Evolutionary conservation across 2,888 invertebrate genomes (phyloP).

Genomic region (Philhelius pedissequus): DNA sequence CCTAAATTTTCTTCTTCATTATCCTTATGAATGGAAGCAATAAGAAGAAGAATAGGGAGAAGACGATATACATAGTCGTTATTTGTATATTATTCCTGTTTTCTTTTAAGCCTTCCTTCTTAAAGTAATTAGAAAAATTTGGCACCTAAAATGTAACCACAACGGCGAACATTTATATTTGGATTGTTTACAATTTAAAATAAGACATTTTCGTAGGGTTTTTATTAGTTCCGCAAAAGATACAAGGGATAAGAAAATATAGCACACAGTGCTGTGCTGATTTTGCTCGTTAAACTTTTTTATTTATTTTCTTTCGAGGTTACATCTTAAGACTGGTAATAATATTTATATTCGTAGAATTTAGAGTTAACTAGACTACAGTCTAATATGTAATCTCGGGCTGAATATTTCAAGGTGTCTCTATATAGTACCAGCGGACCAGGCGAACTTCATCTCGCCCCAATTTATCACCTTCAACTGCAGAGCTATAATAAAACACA

Average conservation of each 20-base stretch:
- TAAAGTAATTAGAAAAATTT: constrained; percentile 10
- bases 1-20: constrained; percentile 10
- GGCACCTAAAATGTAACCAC: neutral
- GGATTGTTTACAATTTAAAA: constrained; percentile 1
- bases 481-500: too few species aligned
- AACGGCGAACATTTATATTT: neutral
- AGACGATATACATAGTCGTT: constrained; percentile 1
- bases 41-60: neutral
- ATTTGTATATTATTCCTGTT: neutral
- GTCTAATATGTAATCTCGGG: too few species aligned
- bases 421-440: too few species aligned
- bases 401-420: too few species aligned
- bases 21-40: neutral
- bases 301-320: too few species aligned
- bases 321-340: too few species aligned
- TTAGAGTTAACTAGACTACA: too few species aligned
- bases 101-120: neutral
- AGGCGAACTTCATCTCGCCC: too few species aligned
- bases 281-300: neutral
- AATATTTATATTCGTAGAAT: too few species aligned
- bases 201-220: neutral
- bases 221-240: neutral
- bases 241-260: neutral
- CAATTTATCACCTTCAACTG: too few species aligned
- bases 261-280: neutral